Evolutionary conservation across 2,113 vertebrate species (phyloP), one percentile per base, ranked within the genome.

Genomic region (Phyllostomus discolor): DNA sequence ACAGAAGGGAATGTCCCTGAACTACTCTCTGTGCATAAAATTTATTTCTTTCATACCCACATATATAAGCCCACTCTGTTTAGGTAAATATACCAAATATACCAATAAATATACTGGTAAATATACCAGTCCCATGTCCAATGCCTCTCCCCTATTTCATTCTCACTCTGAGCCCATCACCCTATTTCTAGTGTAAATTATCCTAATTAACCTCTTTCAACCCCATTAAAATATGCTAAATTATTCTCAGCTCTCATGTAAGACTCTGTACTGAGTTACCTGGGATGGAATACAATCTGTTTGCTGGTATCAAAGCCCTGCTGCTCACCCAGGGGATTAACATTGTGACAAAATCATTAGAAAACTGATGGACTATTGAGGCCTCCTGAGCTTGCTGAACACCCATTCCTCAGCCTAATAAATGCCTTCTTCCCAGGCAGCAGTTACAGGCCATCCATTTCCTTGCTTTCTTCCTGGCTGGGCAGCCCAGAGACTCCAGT

Each of bases 261-360:
- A 48, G 94, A 15, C 93, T 98, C 96, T 1, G 10, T 66, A 75
- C 92, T 95, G 83, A 95, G 96, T 98, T 98, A 97, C 97, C 96
- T 80, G 72, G 2, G 24, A 5, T 14, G 97, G 97, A 98, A 98
- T 17, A 2, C 80, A 90, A 98, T 98, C 98, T 98, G 98, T 97
- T 98, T 94, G 96, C 97, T 96, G 97, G 54, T 98, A 98, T 91
- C 98, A 98, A 97, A 98, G 98, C 78, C 93, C 97, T 31, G 92
- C 94, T 22, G 3, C 93, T 98, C 97, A 97, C 98, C 98, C 93
- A 31, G 33, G 97, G 98, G 98, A 98, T 98, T 98, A 98, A 97
- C 87, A 64, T 79, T 1, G 59, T 97, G 98, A 98, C 98, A 98
- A 98, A 98, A 97, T 97, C 98, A 97, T 98, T 95, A 97, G 98